Evolutionary conservation across 1,140 invertebrate species (phyloP).

Genomic region (Latrodectus geometricus): DNA sequence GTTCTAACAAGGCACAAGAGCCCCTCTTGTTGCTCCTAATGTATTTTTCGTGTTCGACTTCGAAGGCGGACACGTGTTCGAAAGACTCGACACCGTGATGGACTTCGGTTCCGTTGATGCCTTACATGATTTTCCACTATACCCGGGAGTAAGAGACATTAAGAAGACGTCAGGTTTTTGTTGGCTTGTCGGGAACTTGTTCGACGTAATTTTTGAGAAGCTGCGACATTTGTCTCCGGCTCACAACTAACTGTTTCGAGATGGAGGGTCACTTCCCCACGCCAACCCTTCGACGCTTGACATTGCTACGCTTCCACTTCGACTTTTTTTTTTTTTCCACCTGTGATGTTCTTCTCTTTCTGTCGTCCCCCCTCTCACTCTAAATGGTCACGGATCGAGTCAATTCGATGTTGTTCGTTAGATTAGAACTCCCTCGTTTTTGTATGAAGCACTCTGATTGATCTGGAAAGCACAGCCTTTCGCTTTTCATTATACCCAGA

Average conservation of each 20-base stretch:
- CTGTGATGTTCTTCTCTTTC: neutral
- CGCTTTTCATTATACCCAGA: constrained; percentile 48
- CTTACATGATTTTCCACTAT: constrained; percentile 62
- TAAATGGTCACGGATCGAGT: constrained; percentile 59
- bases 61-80: constrained; percentile 60
- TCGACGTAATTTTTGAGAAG: constrained; percentile 62
- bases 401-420: constrained; percentile 52
- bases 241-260: constrained; percentile 37
- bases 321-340: neutral
- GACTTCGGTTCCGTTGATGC: constrained; percentile 44
- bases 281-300: constrained; percentile 31
- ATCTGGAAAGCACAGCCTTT: constrained; percentile 32
- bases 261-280: constrained; percentile 28
- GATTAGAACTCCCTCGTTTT: constrained; percentile 37
- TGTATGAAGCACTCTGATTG: constrained; percentile 45
- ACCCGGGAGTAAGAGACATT: constrained; percentile 56
- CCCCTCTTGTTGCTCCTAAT: constrained; percentile 63
- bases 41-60: constrained; percentile 63
- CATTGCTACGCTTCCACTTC: constrained; percentile 1
- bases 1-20: neutral
- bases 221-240: constrained; percentile 59
- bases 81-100: constrained; percentile 51
- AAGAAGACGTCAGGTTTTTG: constrained; percentile 60
- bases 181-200: constrained; percentile 61
- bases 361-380: constrained; percentile 14